These are phyloP conservation scores for Bradysia coprophila DNA, from an alignment of 1,140 invertebrate genomes.

Conservation along the genomic window DNA sequence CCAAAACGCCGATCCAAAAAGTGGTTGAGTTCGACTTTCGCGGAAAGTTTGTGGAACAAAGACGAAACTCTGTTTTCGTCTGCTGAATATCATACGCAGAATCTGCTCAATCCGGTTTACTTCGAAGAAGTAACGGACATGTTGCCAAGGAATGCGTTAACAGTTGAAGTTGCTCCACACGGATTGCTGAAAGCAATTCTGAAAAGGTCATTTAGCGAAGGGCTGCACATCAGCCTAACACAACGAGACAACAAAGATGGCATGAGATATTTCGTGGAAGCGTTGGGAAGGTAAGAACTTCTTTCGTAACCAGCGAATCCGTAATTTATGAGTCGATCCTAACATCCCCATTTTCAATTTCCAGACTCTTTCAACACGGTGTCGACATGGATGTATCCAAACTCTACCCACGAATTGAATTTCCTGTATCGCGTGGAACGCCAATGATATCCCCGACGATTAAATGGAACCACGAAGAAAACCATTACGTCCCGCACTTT, in stretches of 20 bases:
- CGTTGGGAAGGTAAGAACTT: slow-evolving; percentile 52
- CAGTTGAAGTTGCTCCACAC: slow-evolving; percentile 87
- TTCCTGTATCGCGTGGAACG: slow-evolving; percentile 54
- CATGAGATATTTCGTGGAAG: slow-evolving; percentile 41
- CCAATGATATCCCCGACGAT: slow-evolving; percentile 51
- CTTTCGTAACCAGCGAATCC: no score
- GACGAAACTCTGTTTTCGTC: slow-evolving; percentile 65
- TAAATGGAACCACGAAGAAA: slow-evolving; percentile 74
- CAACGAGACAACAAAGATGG: slow-evolving; percentile 55
- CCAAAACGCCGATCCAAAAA: slow-evolving; percentile 56
- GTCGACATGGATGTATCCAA: slow-evolving; percentile 27
- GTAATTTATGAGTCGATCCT: no score
- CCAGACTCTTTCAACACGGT: slow-evolving; percentile 26
- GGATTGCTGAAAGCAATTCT: slow-evolving; percentile 75
- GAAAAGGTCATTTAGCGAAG: slow-evolving; percentile 38
- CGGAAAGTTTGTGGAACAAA: slow-evolving; percentile 60
- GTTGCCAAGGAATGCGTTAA: slow-evolving; percentile 72
- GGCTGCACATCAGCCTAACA: slow-evolving; percentile 57
- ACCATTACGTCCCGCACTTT: slow-evolving; percentile 34
- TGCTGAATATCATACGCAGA: slow-evolving; percentile 90
- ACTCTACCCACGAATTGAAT: slow-evolving; percentile 37
- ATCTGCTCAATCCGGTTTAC: slow-evolving; percentile 69
- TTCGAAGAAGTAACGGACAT: slow-evolving; percentile 68
- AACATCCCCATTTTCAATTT: no score
- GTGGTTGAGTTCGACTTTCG: slow-evolving; percentile 88